These are phyloP conservation scores for Dolichallabes microphthalmus DNA, from an alignment of 2,113 vertebrate species.

Conservation along the genomic window DNA sequence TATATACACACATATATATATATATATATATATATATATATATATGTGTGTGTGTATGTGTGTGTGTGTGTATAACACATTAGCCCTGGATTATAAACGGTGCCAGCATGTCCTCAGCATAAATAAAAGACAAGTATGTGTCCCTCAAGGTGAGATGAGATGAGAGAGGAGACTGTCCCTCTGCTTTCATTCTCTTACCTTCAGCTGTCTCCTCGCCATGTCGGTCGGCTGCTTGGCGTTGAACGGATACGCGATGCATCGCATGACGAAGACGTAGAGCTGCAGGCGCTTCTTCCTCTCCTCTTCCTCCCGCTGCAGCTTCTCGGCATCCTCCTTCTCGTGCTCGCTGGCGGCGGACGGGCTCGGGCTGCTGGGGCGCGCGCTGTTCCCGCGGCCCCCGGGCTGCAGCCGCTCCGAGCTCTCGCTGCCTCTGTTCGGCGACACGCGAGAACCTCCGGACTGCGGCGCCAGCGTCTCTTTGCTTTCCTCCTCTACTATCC, in stretches of 20 bases:
- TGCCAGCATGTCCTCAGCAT: background rate
- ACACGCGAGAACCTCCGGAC: slow-evolving; percentile 79
- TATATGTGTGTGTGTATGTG: background rate
- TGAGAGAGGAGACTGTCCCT: background rate
- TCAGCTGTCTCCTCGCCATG: slow-evolving; percentile 97
- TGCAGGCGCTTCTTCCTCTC: slow-evolving; percentile 96
- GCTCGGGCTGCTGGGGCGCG: slow-evolving; percentile 82
- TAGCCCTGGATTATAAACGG: background rate
- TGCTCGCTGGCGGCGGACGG: slow-evolving; percentile 93
- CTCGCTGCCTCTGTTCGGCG: slow-evolving; percentile 86
- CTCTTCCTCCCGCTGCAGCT: slow-evolving; percentile 92
- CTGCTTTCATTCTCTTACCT: slow-evolving; percentile 76
- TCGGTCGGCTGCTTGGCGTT: slow-evolving; percentile 98
- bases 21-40: background rate
- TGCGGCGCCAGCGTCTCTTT: slow-evolving; percentile 85
- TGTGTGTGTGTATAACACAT: too few species aligned
- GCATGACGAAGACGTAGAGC: slow-evolving; percentile 97
- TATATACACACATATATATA: background rate
- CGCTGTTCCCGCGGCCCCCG: slow-evolving; percentile 74
- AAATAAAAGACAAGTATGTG: slow-evolving; percentile 39
- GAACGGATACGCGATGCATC: slow-evolving; percentile 94
- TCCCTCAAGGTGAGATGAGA: slow-evolving; percentile 60
- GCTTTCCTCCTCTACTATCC: slow-evolving; percentile 89
- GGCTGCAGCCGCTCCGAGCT: slow-evolving; percentile 83
- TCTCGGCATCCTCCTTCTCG: slow-evolving; percentile 93